Evolutionary conservation across 2,888 invertebrate genomes (phyloP).

Genomic region (Sipha maydis): DNA sequence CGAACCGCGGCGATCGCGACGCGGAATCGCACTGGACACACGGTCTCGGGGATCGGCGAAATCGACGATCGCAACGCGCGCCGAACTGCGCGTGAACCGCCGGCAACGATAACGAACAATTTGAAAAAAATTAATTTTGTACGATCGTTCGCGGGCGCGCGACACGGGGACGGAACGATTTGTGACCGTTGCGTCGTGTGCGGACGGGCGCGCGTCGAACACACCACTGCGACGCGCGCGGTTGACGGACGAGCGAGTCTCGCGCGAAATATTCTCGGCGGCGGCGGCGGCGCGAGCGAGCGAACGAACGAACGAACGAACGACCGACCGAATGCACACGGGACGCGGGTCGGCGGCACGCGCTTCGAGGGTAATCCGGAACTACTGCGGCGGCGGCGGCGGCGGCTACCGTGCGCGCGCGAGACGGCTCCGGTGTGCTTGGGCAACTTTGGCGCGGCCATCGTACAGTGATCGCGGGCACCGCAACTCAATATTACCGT

Average conservation of each 20-base stretch:
- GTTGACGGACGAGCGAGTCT: neutral
- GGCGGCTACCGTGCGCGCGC: conserved; percentile 39
- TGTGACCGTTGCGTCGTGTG: too few species aligned
- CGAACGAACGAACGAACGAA: too few species aligned
- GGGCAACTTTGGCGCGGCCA: conserved; percentile 58
- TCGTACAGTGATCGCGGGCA: conserved; percentile 51
- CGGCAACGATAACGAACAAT: too few species aligned
- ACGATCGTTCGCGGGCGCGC: too few species aligned
- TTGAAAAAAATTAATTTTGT: too few species aligned
- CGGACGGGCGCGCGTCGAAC: neutral
- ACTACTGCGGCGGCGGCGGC: conserved; percentile 25
- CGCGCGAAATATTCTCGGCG: conserved; percentile 35
- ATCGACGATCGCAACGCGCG: too few species aligned
- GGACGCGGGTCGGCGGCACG: conserved; percentile 42
- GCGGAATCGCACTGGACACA: too few species aligned
- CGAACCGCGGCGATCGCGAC: neutral
- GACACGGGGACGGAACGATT: too few species aligned
- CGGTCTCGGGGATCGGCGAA: too few species aligned
- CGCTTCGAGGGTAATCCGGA: conserved; percentile 60
- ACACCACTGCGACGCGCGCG: neutral
- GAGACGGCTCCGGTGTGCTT: conserved; percentile 32
- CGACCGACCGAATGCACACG: neutral
- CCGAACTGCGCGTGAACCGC: too few species aligned
- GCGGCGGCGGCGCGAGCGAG: neutral
- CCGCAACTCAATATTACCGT: conserved; percentile 57